Conservation (phyloP, 1,140 invertebrate species). For the Bathynomus jamesi region DNA sequence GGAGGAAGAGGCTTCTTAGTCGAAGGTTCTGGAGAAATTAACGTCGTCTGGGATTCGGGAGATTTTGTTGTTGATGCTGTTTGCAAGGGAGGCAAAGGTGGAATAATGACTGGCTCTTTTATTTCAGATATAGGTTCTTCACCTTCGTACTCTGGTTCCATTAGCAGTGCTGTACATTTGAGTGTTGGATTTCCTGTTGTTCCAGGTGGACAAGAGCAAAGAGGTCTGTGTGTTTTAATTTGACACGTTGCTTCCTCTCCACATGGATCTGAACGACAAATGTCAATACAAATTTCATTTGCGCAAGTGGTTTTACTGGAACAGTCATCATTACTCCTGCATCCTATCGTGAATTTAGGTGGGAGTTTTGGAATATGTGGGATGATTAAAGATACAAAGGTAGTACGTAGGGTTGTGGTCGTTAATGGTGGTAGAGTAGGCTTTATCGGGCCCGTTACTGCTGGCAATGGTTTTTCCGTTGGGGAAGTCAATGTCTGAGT, state of each 20-base stretch:
- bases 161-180: constrained; percentile 54
- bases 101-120: background rate
- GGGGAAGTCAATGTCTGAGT: constrained; percentile 42
- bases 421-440: too few relatives aligned
- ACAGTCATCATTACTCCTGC: constrained; percentile 64
- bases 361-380: background rate
- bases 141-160: too few relatives aligned
- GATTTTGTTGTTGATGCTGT: background rate
- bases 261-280: constrained; percentile 57
- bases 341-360: constrained; percentile 16
- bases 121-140: too few relatives aligned
- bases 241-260: constrained; percentile 52
- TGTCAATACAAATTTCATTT: constrained; percentile 61
- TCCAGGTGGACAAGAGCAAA: constrained; percentile 57
- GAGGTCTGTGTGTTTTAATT: constrained; percentile 8
- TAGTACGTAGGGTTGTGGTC: too few relatives aligned
- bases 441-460: background rate
- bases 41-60: background rate
- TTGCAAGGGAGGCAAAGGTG: background rate
- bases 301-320: constrained; percentile 62
- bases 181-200: constrained; percentile 69
- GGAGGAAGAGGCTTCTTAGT: background rate
- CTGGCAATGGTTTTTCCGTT: background rate
- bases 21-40: constrained; percentile 5
- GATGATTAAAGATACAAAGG: background rate